Evolutionary conservation across 2,888 invertebrate species (phyloP).

Genomic region (Nomada hirtipes): DNA sequence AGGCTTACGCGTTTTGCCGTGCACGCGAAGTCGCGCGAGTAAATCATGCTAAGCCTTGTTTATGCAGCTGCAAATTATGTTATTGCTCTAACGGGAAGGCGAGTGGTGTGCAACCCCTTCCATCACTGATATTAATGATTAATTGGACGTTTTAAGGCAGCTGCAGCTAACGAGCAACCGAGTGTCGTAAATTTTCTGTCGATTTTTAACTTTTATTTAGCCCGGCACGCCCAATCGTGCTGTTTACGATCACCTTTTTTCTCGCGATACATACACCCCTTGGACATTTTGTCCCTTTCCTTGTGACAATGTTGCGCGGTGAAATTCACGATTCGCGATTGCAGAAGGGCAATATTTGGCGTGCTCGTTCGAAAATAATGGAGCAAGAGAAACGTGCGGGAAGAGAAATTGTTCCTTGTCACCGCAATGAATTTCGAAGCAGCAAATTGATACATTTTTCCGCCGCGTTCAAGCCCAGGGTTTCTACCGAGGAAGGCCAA

Average conservation of each 20-base stretch:
- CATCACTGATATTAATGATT: conserved; percentile 62
- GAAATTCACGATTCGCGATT: too few species aligned
- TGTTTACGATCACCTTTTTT: conserved; percentile 1
- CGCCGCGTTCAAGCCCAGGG: too few species aligned
- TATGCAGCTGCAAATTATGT: conserved; percentile 80
- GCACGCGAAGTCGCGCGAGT: conserved; percentile 57
- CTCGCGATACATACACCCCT: not conserved
- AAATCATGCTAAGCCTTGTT: conserved; percentile 81
- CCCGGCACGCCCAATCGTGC: not conserved
- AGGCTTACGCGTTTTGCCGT: conserved; percentile 46
- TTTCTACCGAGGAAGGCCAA: too few species aligned
- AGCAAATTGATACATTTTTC: too few species aligned
- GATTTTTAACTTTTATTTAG: conserved; percentile 47
- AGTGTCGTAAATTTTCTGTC: conserved; percentile 21
- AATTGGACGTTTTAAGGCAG: conserved; percentile 47
- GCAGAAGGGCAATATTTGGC: too few species aligned
- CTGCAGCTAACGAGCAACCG: not conserved
- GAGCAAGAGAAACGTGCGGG: too few species aligned
- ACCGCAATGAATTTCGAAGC: too few species aligned
- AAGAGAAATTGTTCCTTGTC: too few species aligned
- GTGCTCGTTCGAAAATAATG: too few species aligned
- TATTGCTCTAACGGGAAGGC: conserved; percentile 73
- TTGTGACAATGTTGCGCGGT: too few species aligned
- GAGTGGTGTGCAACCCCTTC: conserved; percentile 11
- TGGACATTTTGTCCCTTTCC: not conserved